Conservation (phyloP, 2,797 vertebrate genomes). For the Poeciliopsis gracilis region DNA sequence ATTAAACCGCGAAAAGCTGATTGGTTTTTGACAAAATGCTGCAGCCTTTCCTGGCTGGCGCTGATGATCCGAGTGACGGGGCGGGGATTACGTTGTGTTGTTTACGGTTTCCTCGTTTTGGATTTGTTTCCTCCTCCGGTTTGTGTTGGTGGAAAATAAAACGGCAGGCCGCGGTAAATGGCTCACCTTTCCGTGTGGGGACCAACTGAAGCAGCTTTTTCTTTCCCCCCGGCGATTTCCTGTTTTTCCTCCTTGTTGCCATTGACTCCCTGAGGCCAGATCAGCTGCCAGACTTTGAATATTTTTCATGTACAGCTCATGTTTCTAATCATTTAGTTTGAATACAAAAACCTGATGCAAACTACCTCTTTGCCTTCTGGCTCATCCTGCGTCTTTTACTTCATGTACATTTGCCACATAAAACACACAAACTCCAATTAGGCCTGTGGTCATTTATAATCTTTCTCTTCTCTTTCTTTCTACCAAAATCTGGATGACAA, state of each 20-base stretch:
- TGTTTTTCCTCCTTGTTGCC: slow-evolving; percentile 14
- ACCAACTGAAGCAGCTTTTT: slow-evolving; percentile 13
- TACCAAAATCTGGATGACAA: no score
- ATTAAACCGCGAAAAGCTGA: slow-evolving; percentile 4
- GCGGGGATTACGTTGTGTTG: background rate
- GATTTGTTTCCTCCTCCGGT: slow-evolving; percentile 21
- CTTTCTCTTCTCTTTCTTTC: no score
- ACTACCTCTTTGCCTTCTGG: background rate
- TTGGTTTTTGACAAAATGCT: slow-evolving; percentile 44
- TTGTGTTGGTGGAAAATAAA: slow-evolving; percentile 24
- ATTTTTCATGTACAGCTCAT: slow-evolving; percentile 2
- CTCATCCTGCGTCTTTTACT: background rate
- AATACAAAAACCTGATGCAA: slow-evolving; percentile 19
- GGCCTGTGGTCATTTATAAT: no score
- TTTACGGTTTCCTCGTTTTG: background rate
- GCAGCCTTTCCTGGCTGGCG: background rate
- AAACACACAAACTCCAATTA: background rate
- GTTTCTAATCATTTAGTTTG: slow-evolving; percentile 23
- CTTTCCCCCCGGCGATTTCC: slow-evolving; percentile 31
- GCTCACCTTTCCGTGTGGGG: background rate
- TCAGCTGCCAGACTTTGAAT: slow-evolving; percentile 29
- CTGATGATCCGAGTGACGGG: slow-evolving; percentile 5
- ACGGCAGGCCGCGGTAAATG: slow-evolving; percentile 19
- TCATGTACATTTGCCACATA: background rate
- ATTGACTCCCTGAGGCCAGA: slow-evolving; percentile 29